phyloP scores from a whole-genome alignment of 30 jellyfish, hydroid and myxozoan species.

The Mastigias papua region DNA sequence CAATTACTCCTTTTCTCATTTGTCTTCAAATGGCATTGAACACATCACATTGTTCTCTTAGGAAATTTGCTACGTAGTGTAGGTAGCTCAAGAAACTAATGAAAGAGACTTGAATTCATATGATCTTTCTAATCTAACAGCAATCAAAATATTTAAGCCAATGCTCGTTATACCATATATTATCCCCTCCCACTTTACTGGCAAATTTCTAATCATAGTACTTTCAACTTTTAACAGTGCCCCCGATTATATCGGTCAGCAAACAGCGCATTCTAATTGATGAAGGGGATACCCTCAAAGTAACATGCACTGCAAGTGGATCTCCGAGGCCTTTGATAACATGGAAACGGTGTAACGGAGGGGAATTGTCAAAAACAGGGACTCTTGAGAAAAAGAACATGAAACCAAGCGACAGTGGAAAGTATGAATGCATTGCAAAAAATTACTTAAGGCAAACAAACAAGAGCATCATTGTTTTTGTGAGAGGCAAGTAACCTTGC shows the following conservation, averaged over 20 bases:
- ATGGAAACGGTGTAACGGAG: constrained; percentile 4
- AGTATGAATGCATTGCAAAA: constrained; percentile 8
- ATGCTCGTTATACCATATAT: no score
- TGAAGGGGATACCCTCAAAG: neutral
- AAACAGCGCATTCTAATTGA: neutral
- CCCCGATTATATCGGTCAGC: neutral
- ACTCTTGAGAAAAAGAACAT: neutral
- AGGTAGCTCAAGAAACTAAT: no score
- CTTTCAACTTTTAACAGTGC: neutral
- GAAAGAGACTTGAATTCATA: no score
- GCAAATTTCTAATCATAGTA: neutral
- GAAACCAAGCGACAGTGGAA: constrained; percentile 9
- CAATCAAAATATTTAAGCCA: no score
- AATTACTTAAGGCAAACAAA: neutral
- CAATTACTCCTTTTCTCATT: no score
- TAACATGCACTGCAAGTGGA: neutral
- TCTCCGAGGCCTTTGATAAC: neutral
- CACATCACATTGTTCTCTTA: no score
- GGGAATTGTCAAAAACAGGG: neutral
- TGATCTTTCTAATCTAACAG: no score
- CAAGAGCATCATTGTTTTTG: neutral
- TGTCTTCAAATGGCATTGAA: no score
- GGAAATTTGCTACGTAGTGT: no score
- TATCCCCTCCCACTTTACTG: no score
- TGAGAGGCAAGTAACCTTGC: neutral